Conservation (phyloP, 2,113 vertebrate species). For the Corynorhinus townsendii region DNA sequence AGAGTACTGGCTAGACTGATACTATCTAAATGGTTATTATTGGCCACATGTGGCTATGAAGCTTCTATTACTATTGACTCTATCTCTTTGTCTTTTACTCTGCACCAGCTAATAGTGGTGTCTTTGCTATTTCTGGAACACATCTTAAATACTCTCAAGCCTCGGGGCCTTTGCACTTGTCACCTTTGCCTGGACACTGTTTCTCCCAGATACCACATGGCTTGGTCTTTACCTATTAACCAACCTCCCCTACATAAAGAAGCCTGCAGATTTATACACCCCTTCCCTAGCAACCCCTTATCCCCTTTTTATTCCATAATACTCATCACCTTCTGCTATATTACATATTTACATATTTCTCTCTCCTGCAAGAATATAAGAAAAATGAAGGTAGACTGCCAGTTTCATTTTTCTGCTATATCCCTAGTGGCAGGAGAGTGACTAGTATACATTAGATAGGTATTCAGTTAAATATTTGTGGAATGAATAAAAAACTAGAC, state of each 20-base stretch:
- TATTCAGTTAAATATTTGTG: neutral
- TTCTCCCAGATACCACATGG: neutral
- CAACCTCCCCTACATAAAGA: neutral
- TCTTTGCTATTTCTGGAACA: neutral
- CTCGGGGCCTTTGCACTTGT: neutral
- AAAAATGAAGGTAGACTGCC: neutral
- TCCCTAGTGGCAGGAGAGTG: neutral
- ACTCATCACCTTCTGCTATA: neutral
- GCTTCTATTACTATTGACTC: neutral
- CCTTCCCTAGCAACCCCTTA: neutral
- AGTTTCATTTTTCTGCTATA: conserved; percentile 24
- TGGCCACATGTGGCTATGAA: neutral
- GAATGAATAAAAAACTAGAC: conserved; percentile 24
- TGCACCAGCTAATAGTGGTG: neutral
- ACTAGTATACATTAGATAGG: neutral
- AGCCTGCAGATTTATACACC: neutral
- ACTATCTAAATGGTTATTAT: neutral
- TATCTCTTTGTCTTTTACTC: neutral
- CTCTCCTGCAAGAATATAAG: neutral
- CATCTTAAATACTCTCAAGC: neutral
- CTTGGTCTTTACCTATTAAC: neutral
- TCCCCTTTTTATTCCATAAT: neutral
- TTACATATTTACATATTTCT: neutral
- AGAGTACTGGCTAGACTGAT: neutral
- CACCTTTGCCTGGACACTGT: neutral